Evolutionary conservation across 2,888 invertebrate species (phyloP).

Genomic region (Nomada fabriciana): DNA sequence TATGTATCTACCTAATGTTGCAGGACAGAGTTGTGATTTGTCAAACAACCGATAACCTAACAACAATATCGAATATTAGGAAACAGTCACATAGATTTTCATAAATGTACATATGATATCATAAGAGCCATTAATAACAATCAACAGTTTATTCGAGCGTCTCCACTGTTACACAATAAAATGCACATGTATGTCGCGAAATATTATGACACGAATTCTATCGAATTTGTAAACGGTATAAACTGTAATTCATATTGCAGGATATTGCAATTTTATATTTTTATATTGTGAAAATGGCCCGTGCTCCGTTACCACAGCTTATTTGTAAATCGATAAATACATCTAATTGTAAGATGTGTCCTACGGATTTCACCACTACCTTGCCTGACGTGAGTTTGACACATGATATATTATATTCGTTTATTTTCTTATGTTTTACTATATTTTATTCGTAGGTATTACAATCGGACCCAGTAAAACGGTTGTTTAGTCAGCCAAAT

Average conservation of each 20-base stretch:
- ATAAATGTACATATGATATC: slow-evolving; percentile 4
- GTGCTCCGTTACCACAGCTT: slow-evolving; percentile 43
- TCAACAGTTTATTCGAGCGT: neutral
- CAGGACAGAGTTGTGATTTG: slow-evolving; percentile 16
- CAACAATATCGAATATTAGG: slow-evolving; percentile 3
- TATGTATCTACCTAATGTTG: neutral
- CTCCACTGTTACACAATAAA: neutral
- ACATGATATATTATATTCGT: neutral
- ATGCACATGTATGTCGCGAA: neutral
- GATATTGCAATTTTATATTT: slow-evolving; percentile 27
- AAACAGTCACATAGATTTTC: slow-evolving; percentile 1
- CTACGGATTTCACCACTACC: slow-evolving; percentile 59
- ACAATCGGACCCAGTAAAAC: slow-evolving; percentile 78
- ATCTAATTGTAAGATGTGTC: slow-evolving; percentile 54
- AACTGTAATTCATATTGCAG: slow-evolving; percentile 38
- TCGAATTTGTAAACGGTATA: neutral
- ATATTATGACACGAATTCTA: slow-evolving; percentile 6
- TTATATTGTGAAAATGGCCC: slow-evolving; percentile 57
- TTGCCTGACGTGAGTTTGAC: slow-evolving; percentile 70
- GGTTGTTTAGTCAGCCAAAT: slow-evolving; percentile 80
- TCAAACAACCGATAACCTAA: slow-evolving; percentile 47
- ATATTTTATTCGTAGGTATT: slow-evolving; percentile 72
- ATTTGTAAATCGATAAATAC: slow-evolving; percentile 50
- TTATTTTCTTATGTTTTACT: neutral
- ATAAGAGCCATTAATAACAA: too few relatives aligned